Evolutionary conservation across 2,888 invertebrate genomes (phyloP).

Genomic region (Pachycephus smyrnensis): DNA sequence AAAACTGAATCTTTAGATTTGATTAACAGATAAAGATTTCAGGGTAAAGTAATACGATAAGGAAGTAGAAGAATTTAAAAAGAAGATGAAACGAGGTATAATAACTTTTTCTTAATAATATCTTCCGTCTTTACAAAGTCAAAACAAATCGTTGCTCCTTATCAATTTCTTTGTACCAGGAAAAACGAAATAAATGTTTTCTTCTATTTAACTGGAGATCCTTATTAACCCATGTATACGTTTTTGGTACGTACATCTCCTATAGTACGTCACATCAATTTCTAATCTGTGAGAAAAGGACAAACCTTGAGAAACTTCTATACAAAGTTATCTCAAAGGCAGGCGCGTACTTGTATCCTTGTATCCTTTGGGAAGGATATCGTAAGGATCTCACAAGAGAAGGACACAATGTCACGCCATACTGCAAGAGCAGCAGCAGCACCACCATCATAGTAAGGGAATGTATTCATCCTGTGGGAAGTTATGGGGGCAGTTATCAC

Average conservation of each 20-base stretch:
- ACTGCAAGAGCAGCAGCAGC: background rate
- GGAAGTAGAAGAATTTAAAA: background rate
- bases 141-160: background rate
- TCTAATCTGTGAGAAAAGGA: background rate
- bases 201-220: background rate
- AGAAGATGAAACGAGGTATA: background rate
- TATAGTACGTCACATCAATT: background rate
- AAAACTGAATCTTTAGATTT: too few species aligned
- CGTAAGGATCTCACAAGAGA: background rate
- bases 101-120: background rate
- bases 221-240: background rate
- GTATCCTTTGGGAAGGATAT: background rate
- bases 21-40: too few species aligned
- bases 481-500: slow-evolving; percentile 54
- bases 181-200: background rate
- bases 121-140: background rate
- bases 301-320: background rate
- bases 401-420: slow-evolving; percentile 13
- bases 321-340: background rate
- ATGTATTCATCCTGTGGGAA: slow-evolving; percentile 39
- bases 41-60: background rate
- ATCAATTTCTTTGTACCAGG: background rate
- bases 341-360: background rate
- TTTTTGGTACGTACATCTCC: background rate
- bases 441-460: slow-evolving; percentile 8